Evolutionary conservation across 2,888 invertebrate genomes (phyloP).

Genomic region (Ischnura elegans): DNA sequence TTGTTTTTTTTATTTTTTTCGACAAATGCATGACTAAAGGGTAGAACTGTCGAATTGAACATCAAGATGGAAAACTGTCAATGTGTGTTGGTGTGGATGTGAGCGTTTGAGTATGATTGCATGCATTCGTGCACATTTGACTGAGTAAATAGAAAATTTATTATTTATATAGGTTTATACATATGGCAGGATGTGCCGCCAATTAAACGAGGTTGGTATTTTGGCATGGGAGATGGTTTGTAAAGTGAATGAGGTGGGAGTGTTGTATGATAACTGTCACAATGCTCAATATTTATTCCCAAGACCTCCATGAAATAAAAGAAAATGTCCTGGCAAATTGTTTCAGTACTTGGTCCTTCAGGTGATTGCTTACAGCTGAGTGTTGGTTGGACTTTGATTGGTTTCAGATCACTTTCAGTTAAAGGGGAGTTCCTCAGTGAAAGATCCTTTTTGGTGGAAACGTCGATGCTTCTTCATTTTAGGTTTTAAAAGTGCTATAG

Average conservation of each 20-base stretch:
- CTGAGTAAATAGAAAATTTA: constrained; percentile 54
- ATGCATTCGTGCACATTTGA: constrained; percentile 45
- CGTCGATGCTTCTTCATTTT: neutral
- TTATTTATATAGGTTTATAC: constrained; percentile 66
- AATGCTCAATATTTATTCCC: constrained; percentile 63
- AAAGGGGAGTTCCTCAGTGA: neutral
- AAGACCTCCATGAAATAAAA: constrained; percentile 57
- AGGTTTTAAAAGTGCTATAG: neutral
- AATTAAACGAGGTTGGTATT: constrained; percentile 30
- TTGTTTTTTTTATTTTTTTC: constrained; percentile 16
- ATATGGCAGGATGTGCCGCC: constrained; percentile 8
- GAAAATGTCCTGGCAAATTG: constrained; percentile 23
- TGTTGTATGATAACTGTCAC: constrained; percentile 30
- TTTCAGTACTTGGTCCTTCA: constrained; percentile 18
- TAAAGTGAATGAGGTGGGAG: constrained; percentile 1
- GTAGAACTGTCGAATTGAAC: neutral
- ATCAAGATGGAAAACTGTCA: constrained; percentile 6
- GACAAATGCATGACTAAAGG: constrained; percentile 23
- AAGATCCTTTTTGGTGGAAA: neutral
- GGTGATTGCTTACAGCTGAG: neutral
- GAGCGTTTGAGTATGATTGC: constrained; percentile 12
- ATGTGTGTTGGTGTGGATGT: constrained; percentile 2
- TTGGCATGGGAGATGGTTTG: constrained; percentile 45
- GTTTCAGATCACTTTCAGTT: neutral
- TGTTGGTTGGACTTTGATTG: neutral